Evolutionary conservation across 2,113 vertebrate species (phyloP).

Genomic region (Alethe diademata): DNA sequence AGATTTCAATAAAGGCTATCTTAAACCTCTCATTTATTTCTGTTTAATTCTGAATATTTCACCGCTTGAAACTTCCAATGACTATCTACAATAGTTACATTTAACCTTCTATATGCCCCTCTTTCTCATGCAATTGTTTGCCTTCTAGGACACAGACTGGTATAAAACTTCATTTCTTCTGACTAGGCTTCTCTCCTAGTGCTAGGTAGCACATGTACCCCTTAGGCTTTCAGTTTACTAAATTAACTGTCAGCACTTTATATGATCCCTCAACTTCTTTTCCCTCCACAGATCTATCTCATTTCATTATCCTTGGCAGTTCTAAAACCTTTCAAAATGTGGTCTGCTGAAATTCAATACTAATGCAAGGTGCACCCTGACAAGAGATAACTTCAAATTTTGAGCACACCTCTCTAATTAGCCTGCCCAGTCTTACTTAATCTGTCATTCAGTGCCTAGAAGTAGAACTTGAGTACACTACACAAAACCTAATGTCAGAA

Average conservation of each 20-base stretch:
- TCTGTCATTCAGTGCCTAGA: neutral
- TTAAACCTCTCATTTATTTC: neutral
- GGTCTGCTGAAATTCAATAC: neutral
- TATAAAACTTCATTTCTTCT: neutral
- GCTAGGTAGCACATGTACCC: neutral
- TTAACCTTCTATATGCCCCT: neutral
- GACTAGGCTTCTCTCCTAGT: neutral
- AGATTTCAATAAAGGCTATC: neutral
- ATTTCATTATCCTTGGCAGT: neutral
- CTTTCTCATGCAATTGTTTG: neutral
- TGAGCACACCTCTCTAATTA: neutral
- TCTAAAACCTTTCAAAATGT: neutral
- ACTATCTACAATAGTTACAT: neutral
- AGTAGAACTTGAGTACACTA: neutral
- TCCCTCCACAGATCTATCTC: neutral
- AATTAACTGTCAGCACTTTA: neutral
- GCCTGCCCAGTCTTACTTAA: neutral
- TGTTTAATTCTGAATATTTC: neutral
- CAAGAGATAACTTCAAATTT: neutral
- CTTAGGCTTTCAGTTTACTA: neutral
- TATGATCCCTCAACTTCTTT: neutral
- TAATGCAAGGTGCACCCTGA: neutral
- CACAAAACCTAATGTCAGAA: neutral
- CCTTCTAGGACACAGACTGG: neutral
- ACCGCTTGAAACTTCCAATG: neutral